A percentile compares a stretch with the other conserved stretches of the same genome.
phyloP scores from a whole-genome alignment of 1,140 invertebrate genomes.

The Heterodera carotae region DNA sequence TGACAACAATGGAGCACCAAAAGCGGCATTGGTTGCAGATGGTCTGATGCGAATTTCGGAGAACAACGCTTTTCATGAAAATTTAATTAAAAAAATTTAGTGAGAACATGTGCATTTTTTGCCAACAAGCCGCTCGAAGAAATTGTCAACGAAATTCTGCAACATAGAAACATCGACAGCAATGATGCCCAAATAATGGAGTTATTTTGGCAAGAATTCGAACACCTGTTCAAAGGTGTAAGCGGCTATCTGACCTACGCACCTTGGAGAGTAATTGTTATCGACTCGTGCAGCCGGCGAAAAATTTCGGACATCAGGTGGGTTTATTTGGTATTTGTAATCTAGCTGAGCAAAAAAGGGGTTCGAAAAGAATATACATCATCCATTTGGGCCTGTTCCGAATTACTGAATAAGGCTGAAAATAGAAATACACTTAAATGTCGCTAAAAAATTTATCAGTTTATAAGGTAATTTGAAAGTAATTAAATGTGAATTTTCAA shows the following conservation, averaged over 20 bases:
- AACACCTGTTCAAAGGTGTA: slow-evolving; percentile 28
- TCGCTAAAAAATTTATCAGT: no score
- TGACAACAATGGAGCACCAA: slow-evolving; percentile 24
- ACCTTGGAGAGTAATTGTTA: slow-evolving; percentile 27
- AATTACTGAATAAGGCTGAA: no score
- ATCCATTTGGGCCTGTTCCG: no score
- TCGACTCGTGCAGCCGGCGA: slow-evolving; percentile 18
- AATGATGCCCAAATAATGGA: slow-evolving; percentile 14
- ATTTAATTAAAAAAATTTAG: slow-evolving; percentile 12
- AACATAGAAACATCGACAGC: background rate
- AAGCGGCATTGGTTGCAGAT: slow-evolving; percentile 30
- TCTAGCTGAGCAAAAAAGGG: no score
- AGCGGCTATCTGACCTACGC: slow-evolving; percentile 35
- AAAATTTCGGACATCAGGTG: slow-evolving; percentile 14
- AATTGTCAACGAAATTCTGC: slow-evolving; percentile 26
- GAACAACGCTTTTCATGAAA: no score
- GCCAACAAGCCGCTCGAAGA: background rate
- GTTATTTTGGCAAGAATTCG: slow-evolving; percentile 10
- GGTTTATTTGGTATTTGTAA: no score
- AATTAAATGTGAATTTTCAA: no score
- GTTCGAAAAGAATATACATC: no score
- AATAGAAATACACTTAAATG: no score
- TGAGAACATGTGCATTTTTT: slow-evolving; percentile 35
- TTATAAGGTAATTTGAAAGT: no score
- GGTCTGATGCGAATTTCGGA: no score